Evolutionary conservation across 2,888 invertebrate genomes (phyloP), one percentile per base, ranked within the genome.

Genomic region (Eupithecia tripunctaria): DNA sequence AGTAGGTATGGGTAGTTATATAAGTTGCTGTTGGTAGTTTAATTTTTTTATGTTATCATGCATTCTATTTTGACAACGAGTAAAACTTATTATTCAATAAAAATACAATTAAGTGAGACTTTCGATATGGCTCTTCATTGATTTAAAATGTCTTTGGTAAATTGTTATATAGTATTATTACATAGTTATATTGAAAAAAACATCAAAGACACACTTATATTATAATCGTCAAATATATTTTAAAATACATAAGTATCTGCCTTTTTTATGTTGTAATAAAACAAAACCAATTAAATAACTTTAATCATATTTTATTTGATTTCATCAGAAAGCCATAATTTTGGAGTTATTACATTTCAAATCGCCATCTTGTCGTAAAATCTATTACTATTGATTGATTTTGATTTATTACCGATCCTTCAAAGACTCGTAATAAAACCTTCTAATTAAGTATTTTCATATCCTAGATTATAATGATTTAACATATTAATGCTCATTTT

Each of bases 321-420:
- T 62, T 62, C 62, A 32, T 62, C 62, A 62, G 29, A 62, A 62
- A 62, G 32, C 18, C n/a, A 62, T 62, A 29, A 62, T 62, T 62
- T 29, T 32, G 6, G 27, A 27, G 59, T 59, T 59, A 59, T 32
- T 32, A 62, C 10, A 62, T 62, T 18, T 62, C 10, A 29, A 18
- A 10, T 18, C 29, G 15, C 59, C 29, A 32, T 32, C 32, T 14
- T n/a, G 36, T 63, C 62, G n/a, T 62, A 62, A 63, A 63, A 36
- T 36, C 18, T 4, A 36, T 63, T 10, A 62, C 18, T 62, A 62
- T 32, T 59, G 27, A 62, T 32, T 32, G 62, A 29, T 59, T 27
- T 62, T 62, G 32, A 62, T 62, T 62, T 62, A 62, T 60, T 15
- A 32, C 18, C 18, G n/a, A 29, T n/a, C 12, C 18, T 18, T 62